phyloP scores from a whole-genome alignment of 2,113 vertebrate species.

The Gadus macrocephalus region DNA sequence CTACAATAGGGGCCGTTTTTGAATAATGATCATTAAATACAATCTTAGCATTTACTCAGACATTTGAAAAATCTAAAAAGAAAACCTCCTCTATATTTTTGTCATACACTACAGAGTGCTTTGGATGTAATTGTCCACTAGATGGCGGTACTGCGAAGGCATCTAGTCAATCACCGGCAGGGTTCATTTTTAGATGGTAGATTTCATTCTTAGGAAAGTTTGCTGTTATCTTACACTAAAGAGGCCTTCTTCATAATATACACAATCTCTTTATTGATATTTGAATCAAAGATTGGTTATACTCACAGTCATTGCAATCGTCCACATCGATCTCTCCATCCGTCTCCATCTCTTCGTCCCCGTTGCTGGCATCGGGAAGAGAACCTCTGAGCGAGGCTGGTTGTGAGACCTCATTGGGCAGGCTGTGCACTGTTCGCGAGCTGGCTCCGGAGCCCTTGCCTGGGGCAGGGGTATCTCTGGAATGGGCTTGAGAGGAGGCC shows the following conservation, averaged over 20 bases:
- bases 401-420: slow-evolving; percentile 65
- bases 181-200: too few relatives aligned
- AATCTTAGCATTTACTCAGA: background rate
- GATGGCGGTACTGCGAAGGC: slow-evolving; percentile 43
- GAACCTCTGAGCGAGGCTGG: slow-evolving; percentile 43
- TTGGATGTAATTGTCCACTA: slow-evolving; percentile 26
- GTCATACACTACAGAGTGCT: background rate
- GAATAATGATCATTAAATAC: background rate
- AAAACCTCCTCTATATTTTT: background rate
- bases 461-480: slow-evolving; percentile 60
- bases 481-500: slow-evolving; percentile 54
- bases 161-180: background rate
- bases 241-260: background rate
- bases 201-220: too few relatives aligned
- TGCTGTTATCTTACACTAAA: background rate
- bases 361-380: slow-evolving; percentile 35
- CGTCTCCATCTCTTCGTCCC: slow-evolving; percentile 75
- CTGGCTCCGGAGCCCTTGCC: slow-evolving; percentile 46
- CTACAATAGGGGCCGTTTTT: too few relatives aligned
- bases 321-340: slow-evolving; percentile 95
- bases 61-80: background rate
- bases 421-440: slow-evolving; percentile 73
- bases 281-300: background rate
- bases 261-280: too few relatives aligned
- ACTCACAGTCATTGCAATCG: slow-evolving; percentile 88